Base-by-base conservation (phyloP, 2,113 vertebrate genomes). In the Micromys minutus region DNA sequence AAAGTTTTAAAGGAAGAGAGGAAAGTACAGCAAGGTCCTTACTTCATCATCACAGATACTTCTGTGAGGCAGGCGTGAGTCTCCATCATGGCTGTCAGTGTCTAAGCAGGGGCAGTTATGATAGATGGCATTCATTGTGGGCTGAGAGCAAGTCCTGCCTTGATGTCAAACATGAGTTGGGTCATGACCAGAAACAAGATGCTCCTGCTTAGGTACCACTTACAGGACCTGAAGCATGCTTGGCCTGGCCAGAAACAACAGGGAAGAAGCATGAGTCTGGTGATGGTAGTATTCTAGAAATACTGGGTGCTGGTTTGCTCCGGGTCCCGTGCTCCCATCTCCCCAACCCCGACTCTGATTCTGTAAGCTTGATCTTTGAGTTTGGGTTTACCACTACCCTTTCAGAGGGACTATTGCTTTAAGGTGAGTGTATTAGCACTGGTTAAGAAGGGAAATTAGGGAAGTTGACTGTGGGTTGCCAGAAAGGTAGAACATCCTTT, bases 401-500 rank as follows among this genome's bases (percentile, higher is more conserved):
- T 12, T 55, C 19, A 11, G 31, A 65, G 75, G 93, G 13, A 74
- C 67, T 45, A 31, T 19, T 75, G 21, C 84, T 93, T 96, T 89
- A 57, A 84, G 29, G 80, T 67, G 59, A 83, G 77, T 34, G 5
- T 15, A 5, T 88, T 80, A 81, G 50, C 85, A 13, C 63, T 92
- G 69, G 61, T 81, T 52, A 84, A 75, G 80, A 90, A 69, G 72
- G 42, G 89, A 80, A 45, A 31, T 75, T 71, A n/a, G 57, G 67
- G 42, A 94, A 76, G 50, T 81, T 89, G 57, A 24, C n/a, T 76
- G 59, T 87, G 59, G n/a, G 39, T 47, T 92, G 61, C 76, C 71
- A 83, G 72, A 63, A 95, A 94, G 77, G 57, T 39, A 4, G 76
- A 94, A 77, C 15, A 39, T 80, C 50, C 45, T 92, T 91, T 91